Evolutionary conservation across 92 coral and sea anemone species (phyloP), one percentile per base, ranked within the genome.

Genomic region (Porites rus): DNA sequence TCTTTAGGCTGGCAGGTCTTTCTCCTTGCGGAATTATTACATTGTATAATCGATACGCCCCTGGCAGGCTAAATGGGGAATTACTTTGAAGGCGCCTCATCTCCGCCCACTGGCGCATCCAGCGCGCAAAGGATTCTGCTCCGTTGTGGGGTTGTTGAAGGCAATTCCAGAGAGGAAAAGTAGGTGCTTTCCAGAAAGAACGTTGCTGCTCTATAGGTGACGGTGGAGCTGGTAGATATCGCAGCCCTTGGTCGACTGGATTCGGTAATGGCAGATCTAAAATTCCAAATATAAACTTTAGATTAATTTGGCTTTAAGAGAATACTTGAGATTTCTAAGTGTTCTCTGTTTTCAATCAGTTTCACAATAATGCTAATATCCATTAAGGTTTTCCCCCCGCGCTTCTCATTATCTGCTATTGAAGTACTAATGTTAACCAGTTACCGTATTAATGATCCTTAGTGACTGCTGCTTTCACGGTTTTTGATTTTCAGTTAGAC

Each of bases 31-130:
- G 65, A 72, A 73, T 72, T 51, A 72, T 10, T 2, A 24, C 87
- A 25, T 74, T 63, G 53, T 64, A 83, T 10, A 43, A 74, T 63
- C 73, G 72, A 74, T 83, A 62, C 72, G 52, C 22, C 52, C 73
- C 77, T 2, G 13, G 78, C 6, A 19, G 54, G 20, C 46, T 18
- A 31, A 62, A 62, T 8, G 87, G 69, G 18, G 72, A 20, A 62
- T 50, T 52, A 50, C 28, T 64, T 64, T 83, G 76, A 4, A 90
- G 71, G 14, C 90, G 75, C 65, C 91, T 84, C 72, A 86, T 77
- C 52, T 89, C 91, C 11, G 91, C 82, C 95, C 93, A 92, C 24
- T 89, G 95, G 6, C 86, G 95, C 95, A 92, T 92, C 95, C 92
- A 92, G 11, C 95, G 90, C 17, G 93, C 65, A 76, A 92, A 89